Conservation (phyloP, 1,140 invertebrate genomes). For the Drosophila paulistorum region DNA sequence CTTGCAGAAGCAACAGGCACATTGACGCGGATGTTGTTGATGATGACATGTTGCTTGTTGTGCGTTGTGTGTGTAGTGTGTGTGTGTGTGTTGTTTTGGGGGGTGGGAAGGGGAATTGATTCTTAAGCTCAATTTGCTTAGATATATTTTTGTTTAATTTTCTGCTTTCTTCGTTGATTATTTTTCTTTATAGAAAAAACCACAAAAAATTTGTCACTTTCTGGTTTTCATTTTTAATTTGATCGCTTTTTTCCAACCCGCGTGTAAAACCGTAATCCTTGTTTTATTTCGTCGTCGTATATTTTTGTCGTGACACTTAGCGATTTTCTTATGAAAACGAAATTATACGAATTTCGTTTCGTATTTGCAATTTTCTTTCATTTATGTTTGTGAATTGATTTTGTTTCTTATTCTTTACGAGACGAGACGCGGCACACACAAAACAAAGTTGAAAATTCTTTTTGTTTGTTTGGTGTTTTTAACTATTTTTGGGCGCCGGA, state of each 20-base stretch:
- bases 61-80: conserved; percentile 5
- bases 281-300: conserved; percentile 20
- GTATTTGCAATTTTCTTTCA: neutral
- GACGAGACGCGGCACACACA: conserved; percentile 16
- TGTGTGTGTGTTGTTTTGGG: conserved; percentile 8
- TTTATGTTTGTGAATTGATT: conserved; percentile 28
- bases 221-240: conserved; percentile 74
- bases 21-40: neutral
- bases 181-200: conserved; percentile 26
- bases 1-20: conserved; percentile 53
- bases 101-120: neutral
- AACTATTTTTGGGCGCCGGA: conserved; percentile 37
- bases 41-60: conserved; percentile 14
- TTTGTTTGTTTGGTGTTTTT: neutral
- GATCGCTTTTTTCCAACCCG: conserved; percentile 55
- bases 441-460: conserved; percentile 11
- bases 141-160: conserved; percentile 25
- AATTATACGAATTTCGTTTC: conserved; percentile 7
- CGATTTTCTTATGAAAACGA: conserved; percentile 29
- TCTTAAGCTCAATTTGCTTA: conserved; percentile 19
- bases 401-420: conserved; percentile 7
- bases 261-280: conserved; percentile 75
- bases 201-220: conserved; percentile 59
- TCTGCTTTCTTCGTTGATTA: conserved; percentile 14
- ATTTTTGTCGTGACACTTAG: conserved; percentile 27